Evolutionary conservation across 2,113 vertebrate genomes (phyloP), one percentile per base, ranked within the genome.

Genomic region (Sander lucioperca): DNA sequence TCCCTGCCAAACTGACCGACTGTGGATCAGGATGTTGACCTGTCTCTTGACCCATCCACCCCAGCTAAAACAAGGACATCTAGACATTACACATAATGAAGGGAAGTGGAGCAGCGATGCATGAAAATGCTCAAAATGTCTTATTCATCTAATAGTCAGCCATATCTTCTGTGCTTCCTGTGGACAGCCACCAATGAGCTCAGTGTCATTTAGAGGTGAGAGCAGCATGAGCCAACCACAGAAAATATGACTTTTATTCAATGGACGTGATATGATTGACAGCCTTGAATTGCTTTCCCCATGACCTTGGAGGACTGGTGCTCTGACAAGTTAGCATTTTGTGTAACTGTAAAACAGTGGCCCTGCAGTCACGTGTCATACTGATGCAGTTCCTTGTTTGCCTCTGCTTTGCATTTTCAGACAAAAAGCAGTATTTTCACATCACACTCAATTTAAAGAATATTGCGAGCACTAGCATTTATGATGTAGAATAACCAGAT

Each of bases 171-270:
- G 30, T 47, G 69, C 59, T 74, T 77, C 78, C 56, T 51, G 51
- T 79, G 74, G 73, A 82, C 75, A 77, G 61, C 83, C 78, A 79
- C 82, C 82, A 39, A 72, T 68, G 82, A 76, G 83, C 65, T 78
- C 73, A 25, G 75, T 87, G 91, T 89, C 91, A 84, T 92, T 91
- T 90, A 82, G 90, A 93, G 88, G 88, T 89, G 82, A 92, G 74
- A 82, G 81, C 88, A 51, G 80, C 67, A 68, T 59, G 83, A 89
- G 88, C 76, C 73, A 79, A 79, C 61, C 79, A 54, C 71, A 61
- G 74, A 91, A 90, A 93, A 86, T 89, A 83, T 87, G 80, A 90
- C 87, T 89, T 87, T 86, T 88, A 85, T 89, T 89, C 78, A 82
- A 77, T 86, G 78, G 62, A 76, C 76, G 33, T 72, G 57, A 45